Evolutionary conservation across 2,113 vertebrate genomes (phyloP).

Genomic region (Erythrolamprus reginae): DNA sequence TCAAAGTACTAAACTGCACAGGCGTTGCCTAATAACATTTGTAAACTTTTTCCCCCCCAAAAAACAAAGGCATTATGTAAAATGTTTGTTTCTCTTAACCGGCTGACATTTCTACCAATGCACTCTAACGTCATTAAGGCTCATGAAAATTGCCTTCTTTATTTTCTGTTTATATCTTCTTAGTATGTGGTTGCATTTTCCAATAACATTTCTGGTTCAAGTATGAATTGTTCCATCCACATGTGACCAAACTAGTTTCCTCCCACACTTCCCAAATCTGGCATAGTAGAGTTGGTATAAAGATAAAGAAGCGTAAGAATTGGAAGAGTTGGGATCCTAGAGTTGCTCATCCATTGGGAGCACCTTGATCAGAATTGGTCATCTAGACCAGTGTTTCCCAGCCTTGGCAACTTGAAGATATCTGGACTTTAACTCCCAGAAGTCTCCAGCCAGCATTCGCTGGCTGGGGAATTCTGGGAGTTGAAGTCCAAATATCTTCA

Average conservation of each 20-base stretch:
- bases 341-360: background rate
- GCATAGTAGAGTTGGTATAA: background rate
- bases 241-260: background rate
- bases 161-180: background rate
- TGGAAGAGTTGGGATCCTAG: background rate
- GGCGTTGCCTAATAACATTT: background rate
- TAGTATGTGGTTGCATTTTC: conserved; percentile 8
- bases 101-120: background rate
- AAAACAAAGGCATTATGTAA: conserved; percentile 1
- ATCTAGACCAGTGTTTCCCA: too few relatives aligned
- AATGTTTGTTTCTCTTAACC: background rate
- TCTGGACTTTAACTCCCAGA: too few relatives aligned
- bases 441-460: too few relatives aligned
- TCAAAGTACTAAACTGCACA: background rate
- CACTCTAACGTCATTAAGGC: background rate
- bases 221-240: background rate
- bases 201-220: rapidly evolving
- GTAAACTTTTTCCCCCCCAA: background rate
- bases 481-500: too few relatives aligned
- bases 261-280: background rate
- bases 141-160: background rate
- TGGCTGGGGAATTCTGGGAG: too few relatives aligned
- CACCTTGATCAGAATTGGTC: background rate
- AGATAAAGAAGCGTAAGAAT: background rate
- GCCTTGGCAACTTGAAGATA: too few relatives aligned